Evolutionary conservation across 2,113 vertebrate genomes (phyloP).

Genomic region (Protobothrops mucrosquamatus): DNA sequence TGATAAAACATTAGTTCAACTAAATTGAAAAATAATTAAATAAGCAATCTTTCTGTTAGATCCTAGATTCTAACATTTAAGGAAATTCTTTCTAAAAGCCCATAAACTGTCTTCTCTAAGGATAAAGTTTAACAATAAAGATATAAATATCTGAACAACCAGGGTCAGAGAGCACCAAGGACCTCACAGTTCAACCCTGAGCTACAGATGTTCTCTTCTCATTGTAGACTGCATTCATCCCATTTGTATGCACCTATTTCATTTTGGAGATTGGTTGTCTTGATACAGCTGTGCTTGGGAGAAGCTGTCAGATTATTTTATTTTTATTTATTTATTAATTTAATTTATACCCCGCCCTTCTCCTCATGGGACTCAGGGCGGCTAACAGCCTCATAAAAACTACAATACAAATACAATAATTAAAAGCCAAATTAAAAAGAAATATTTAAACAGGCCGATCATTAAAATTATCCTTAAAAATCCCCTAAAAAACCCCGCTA

Average conservation of each 20-base stretch:
- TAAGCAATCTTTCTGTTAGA: not conserved
- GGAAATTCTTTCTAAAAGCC: not conserved
- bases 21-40: not conserved
- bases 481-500: no score
- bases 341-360: no score
- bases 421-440: no score
- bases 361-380: no score
- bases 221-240: not conserved
- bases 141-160: not conserved
- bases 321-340: no score
- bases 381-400: no score
- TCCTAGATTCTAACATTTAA: not conserved
- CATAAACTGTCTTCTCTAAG: not conserved
- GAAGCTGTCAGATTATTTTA: not conserved
- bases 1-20: not conserved
- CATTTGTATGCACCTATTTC: not conserved
- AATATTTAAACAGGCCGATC: no score
- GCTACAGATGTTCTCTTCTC: not conserved
- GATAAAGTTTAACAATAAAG: not conserved
- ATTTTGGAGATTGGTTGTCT: not conserved
- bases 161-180: not conserved
- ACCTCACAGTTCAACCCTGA: not conserved
- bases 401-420: no score
- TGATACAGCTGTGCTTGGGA: not conserved
- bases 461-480: no score